These are phyloP conservation scores for Rhea americana DNA, from an alignment of 2,113 vertebrate species.

Conservation along the genomic window DNA sequence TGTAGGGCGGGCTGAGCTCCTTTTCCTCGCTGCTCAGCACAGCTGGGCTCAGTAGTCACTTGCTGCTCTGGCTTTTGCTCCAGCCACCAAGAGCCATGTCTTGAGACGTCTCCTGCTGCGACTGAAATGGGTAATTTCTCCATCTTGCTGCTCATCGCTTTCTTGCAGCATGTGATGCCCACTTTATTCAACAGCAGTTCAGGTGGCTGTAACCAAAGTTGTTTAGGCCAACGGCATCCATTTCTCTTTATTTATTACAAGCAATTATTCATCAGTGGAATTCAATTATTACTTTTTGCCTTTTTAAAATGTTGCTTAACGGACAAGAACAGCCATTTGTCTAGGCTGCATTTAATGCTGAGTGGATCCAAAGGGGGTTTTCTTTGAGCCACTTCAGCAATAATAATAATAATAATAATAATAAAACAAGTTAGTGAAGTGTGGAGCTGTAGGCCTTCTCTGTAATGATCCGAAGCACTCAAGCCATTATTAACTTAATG, in stretches of 20 bases:
- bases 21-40: too few relatives aligned
- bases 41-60: not conserved
- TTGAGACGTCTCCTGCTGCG: not conserved
- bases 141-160: not conserved
- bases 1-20: accelerated
- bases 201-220: not conserved
- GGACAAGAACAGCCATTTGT: slow-evolving; percentile 32
- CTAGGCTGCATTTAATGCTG: slow-evolving; percentile 10
- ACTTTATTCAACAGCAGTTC: not conserved
- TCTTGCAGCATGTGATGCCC: not conserved
- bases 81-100: accelerated
- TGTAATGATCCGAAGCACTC: slow-evolving; percentile 61
- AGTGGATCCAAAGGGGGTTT: slow-evolving; percentile 8
- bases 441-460: slow-evolving; percentile 50
- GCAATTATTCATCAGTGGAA: slow-evolving; percentile 28
- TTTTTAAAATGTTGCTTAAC: not conserved
- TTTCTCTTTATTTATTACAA: slow-evolving; percentile 23
- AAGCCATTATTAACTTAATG: slow-evolving; percentile 67
- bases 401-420: slow-evolving; percentile 22
- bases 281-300: slow-evolving; percentile 38
- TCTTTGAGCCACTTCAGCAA: slow-evolving; percentile 16
- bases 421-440: slow-evolving; percentile 4
- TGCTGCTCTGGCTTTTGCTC: not conserved
- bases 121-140: not conserved
- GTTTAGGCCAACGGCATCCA: not conserved